phyloP scores from a whole-genome alignment of 2,113 vertebrate species.

The Ramphastos sulfuratus region DNA sequence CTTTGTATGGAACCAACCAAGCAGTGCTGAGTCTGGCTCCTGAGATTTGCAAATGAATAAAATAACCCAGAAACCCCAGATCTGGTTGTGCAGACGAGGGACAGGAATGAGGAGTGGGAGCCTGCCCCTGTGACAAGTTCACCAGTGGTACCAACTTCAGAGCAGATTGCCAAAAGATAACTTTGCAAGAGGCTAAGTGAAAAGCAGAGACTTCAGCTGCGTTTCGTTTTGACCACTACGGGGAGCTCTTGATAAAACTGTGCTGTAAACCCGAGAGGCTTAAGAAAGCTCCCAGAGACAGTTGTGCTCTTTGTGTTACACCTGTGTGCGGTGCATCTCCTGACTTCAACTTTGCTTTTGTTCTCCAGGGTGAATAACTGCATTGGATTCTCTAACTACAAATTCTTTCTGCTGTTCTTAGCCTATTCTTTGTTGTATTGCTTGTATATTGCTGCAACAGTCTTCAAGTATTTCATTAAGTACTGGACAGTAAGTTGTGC shows the following conservation, averaged over 20 bases:
- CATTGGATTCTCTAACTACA: slow-evolving; percentile 99
- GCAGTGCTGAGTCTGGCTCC: background rate
- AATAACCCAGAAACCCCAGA: background rate
- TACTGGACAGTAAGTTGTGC: slow-evolving; percentile 93
- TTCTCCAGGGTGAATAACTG: slow-evolving; percentile 96
- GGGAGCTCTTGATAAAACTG: background rate
- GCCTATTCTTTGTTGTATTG: slow-evolving; percentile 96
- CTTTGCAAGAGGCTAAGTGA: background rate
- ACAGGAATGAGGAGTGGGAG: background rate
- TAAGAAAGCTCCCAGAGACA: accelerated
- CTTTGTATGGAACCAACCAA: background rate
- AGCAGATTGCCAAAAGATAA: background rate
- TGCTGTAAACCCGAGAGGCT: no score
- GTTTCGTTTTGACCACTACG: background rate
- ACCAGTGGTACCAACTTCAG: background rate
- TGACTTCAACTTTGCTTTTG: slow-evolving; percentile 63
- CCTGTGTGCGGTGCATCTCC: background rate
- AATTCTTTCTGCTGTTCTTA: slow-evolving; percentile 97
- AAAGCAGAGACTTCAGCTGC: background rate
- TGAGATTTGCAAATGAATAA: background rate
- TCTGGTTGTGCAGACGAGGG: background rate
- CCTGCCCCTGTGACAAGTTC: no score
- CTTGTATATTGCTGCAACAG: slow-evolving; percentile 89
- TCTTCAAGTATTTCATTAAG: slow-evolving; percentile 96
- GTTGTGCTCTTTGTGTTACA: background rate